These are phyloP conservation scores for Tricholaema leucomelas DNA, from an alignment of 2,113 vertebrate genomes.

Conservation along the genomic window DNA sequence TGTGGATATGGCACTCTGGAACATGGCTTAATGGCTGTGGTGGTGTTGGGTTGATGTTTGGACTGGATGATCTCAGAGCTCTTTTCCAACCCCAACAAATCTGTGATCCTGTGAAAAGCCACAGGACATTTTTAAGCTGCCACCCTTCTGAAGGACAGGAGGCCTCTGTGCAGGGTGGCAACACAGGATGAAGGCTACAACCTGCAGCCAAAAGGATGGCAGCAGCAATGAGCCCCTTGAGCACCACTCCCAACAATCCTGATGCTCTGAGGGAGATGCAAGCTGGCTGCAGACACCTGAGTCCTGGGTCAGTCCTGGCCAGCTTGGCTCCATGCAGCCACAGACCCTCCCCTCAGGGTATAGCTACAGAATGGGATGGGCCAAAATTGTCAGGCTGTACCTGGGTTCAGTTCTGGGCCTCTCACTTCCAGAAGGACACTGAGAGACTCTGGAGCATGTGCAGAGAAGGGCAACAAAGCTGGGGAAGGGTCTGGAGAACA, in stretches of 20 bases:
- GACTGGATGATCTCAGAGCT: too few relatives aligned
- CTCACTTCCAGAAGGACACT: neutral
- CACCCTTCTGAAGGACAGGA: neutral
- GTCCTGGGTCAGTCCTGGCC: neutral
- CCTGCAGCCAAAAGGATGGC: neutral
- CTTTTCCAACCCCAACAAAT: too few relatives aligned
- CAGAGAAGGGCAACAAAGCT: too few relatives aligned
- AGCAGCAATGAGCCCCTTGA: neutral
- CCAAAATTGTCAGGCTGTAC: neutral
- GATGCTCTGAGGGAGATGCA: neutral
- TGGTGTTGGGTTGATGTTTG: too few relatives aligned
- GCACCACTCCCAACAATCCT: neutral
- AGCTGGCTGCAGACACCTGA: neutral
- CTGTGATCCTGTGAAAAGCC: neutral
- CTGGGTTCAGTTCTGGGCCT: neutral
- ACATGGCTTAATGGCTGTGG: too few relatives aligned
- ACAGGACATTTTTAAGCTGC: neutral
- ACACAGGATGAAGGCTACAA: neutral
- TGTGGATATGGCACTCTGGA: too few relatives aligned
- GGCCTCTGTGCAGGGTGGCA: neutral
- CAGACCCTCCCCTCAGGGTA: neutral
- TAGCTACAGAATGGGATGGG: neutral
- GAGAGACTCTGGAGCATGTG: too few relatives aligned
- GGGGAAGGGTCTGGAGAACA: too few relatives aligned
- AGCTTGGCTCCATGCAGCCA: neutral